phyloP scores from a whole-genome alignment of 2,797 vertebrate species.

The Pantherophis alleghaniensis region DNA sequence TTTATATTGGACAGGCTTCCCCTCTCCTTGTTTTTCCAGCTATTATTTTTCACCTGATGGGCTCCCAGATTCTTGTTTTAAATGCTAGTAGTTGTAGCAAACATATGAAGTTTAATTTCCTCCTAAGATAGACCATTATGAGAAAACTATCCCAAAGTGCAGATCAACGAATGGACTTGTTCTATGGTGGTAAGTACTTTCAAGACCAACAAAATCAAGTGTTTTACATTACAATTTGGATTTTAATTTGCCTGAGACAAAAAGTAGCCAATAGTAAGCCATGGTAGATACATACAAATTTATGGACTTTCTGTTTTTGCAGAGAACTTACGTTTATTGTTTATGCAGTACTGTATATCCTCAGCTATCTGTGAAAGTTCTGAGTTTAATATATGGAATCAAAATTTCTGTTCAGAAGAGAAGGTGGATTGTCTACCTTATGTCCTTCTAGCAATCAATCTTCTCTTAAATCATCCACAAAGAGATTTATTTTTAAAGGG shows the following conservation, averaged over 20 bases:
- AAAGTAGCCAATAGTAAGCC: background rate
- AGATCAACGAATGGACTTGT: background rate
- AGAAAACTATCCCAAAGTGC: background rate
- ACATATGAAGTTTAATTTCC: background rate
- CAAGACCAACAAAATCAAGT: background rate
- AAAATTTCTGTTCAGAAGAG: background rate
- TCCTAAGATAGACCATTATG: background rate
- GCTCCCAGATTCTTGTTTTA: background rate
- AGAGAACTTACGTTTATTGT: background rate
- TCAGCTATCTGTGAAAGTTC: background rate
- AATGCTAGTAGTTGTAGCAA: background rate
- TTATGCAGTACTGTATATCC: background rate
- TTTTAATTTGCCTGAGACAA: background rate
- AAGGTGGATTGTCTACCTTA: background rate
- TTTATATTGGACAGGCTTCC: background rate
- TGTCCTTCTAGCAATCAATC: background rate
- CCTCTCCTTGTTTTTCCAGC: background rate
- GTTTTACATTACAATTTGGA: background rate
- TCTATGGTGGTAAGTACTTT: background rate
- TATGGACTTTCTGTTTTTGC: background rate
- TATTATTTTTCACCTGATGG: background rate
- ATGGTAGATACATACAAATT: background rate
- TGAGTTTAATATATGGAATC: background rate
- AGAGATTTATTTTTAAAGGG: background rate
- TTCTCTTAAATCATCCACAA: background rate